These are phyloP conservation scores for Gadus chalcogrammus DNA, from an alignment of 2,113 vertebrate species.

Conservation along the genomic window DNA sequence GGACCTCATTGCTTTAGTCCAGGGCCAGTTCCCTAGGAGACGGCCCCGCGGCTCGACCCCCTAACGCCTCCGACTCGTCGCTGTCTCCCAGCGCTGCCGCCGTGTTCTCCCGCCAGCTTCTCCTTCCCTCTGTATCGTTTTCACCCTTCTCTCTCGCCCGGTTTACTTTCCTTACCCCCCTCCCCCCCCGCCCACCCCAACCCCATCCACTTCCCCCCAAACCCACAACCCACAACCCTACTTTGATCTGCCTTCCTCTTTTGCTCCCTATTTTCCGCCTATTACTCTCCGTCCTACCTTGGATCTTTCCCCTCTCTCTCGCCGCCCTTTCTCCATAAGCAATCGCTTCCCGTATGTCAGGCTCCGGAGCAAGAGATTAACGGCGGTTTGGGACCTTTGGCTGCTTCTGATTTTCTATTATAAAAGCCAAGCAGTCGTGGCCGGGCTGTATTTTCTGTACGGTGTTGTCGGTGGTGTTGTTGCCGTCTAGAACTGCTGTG, in stretches of 20 bases:
- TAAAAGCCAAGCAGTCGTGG: slow-evolving; percentile 55
- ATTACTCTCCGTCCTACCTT: slow-evolving; percentile 25
- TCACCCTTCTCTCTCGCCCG: slow-evolving; percentile 28
- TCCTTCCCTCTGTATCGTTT: neutral
- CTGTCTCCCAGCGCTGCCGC: slow-evolving; percentile 2
- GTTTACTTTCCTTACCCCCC: slow-evolving; percentile 28
- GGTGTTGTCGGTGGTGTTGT: slow-evolving; percentile 26
- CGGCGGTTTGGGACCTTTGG: slow-evolving; percentile 56
- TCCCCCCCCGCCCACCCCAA: slow-evolving; percentile 37
- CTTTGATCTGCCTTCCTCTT: too few species aligned
- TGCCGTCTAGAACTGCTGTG: slow-evolving; percentile 55
- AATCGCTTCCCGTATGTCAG: slow-evolving; percentile 45
- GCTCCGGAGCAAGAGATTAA: slow-evolving; percentile 59
- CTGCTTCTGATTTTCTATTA: slow-evolving; percentile 65
- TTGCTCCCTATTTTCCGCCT: neutral
- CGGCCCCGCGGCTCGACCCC: slow-evolving; percentile 27
- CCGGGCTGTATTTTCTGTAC: slow-evolving; percentile 48
- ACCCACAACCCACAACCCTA: too few species aligned
- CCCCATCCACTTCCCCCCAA: slow-evolving; percentile 35
- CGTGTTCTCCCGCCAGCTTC: slow-evolving; percentile 9
- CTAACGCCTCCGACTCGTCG: slow-evolving; percentile 16
- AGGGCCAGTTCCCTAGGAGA: slow-evolving; percentile 20
- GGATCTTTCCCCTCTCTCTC: slow-evolving; percentile 25
- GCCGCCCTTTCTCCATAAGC: slow-evolving; percentile 43
- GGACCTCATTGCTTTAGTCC: slow-evolving; percentile 26